These are phyloP conservation scores for Hemicrepidius hirtus DNA, from an alignment of 2,888 invertebrate species.

Conservation along the genomic window DNA sequence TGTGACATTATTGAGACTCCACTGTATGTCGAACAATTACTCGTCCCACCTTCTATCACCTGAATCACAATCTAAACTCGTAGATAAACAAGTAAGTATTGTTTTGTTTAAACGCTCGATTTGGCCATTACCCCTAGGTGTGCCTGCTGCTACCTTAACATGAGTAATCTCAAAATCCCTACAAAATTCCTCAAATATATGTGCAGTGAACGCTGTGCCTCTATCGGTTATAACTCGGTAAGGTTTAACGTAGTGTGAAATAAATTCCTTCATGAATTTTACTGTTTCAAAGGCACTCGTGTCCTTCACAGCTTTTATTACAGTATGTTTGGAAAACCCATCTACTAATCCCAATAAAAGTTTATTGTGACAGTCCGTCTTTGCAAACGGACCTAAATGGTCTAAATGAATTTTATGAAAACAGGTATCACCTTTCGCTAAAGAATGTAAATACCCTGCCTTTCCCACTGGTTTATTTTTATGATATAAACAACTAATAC, in stretches of 20 bases:
- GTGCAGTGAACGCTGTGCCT: slow-evolving; percentile 41
- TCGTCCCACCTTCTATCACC: slow-evolving; percentile 16
- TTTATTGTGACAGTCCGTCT: slow-evolving; percentile 60
- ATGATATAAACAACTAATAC: slow-evolving; percentile 57
- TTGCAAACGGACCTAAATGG: slow-evolving; percentile 68
- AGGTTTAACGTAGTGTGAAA: slow-evolving; percentile 41
- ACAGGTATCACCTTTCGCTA: slow-evolving; percentile 65
- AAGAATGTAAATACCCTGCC: slow-evolving; percentile 60
- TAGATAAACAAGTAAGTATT: slow-evolving; percentile 16
- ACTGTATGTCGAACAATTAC: slow-evolving; percentile 25
- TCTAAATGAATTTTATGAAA: slow-evolving; percentile 69
- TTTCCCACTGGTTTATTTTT: slow-evolving; percentile 57
- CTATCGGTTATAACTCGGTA: slow-evolving; percentile 44
- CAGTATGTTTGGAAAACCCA: slow-evolving; percentile 57
- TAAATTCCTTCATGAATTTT: slow-evolving; percentile 39
- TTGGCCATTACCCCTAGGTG: slow-evolving; percentile 49
- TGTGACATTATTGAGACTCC: slow-evolving; percentile 30
- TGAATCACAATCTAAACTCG: slow-evolving; percentile 21
- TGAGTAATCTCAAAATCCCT: slow-evolving; percentile 38
- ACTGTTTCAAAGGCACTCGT: slow-evolving; percentile 18
- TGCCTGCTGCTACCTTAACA: slow-evolving; percentile 46
- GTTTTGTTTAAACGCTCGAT: slow-evolving; percentile 43
- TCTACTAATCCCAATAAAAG: slow-evolving; percentile 65
- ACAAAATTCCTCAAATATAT: slow-evolving; percentile 38
- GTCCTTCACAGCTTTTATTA: slow-evolving; percentile 32